Base-by-base conservation (phyloP, 2,888 invertebrate species). In the Cylloceria caligata region DNA sequence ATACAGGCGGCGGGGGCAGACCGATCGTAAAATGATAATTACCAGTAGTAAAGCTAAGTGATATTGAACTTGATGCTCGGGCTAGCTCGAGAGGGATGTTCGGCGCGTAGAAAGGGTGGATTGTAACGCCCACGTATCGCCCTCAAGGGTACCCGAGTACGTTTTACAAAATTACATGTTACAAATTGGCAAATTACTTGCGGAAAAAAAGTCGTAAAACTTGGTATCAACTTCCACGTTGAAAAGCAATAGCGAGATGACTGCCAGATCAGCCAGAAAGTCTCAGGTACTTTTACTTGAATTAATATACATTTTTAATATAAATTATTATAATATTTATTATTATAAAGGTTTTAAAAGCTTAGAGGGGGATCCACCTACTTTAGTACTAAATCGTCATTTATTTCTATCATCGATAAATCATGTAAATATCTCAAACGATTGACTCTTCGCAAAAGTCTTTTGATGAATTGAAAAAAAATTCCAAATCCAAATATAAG, bases 11-110 rank as follows among this genome's bases (percentile, higher is more conserved):
- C 47, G 57, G 67, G 52, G 71, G 65, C 64, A 60, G 72, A 75
- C 88, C 86, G 91, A 92, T 92, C 92, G 91, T 92, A 91, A 91
- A 92, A 92, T 91, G 90, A 91, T 92, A 92, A 92, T 92, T 91
- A 90, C 91, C 60, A 85, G 88, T 86, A 88, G 88, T 91, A 91
- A 92, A 91, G 88, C 90, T 92, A 92, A 92, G 91, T 91, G 91
- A 92, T 92, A 92, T 92, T 91, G 91, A 91, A 92, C 91, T 91
- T 91, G 90, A 90, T 89, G 90, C 89, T 88, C 36, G 71, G 42
- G 49, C 47, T 0, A 65, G n/a, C 57, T 47, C 55, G 57, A 16
- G 0, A 39, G 64, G 30, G 47, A 16, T 34, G 9, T 47, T 36
- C 7, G 16, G 0, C 19, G n/a, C 27, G 13, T 39, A 19, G 16